These are phyloP conservation scores for Virgularia gustaviana DNA, from an alignment of 92 coral and sea anemone genomes.

Conservation along the genomic window DNA sequence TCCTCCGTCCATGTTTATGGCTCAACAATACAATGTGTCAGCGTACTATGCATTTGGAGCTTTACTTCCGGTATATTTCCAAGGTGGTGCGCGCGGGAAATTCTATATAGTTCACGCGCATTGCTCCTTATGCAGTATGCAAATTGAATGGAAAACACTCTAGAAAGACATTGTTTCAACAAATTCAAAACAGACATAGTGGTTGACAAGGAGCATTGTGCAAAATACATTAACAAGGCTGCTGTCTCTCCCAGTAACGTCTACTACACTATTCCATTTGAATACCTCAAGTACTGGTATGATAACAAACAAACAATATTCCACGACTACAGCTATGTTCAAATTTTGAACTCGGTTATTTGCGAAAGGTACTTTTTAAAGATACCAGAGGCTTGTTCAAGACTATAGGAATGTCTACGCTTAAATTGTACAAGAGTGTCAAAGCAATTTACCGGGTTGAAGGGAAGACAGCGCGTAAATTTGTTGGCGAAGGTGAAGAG, in stretches of 20 bases:
- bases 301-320: not conserved
- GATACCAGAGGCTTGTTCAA: not conserved
- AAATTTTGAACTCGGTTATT: slow-evolving; percentile 10
- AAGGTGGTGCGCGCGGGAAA: not conserved
- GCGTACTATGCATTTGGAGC: not conserved
- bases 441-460: slow-evolving; percentile 10
- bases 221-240: not conserved
- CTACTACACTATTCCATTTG: not conserved
- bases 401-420: not conserved
- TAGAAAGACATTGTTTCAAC: no score
- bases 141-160: no score
- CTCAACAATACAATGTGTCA: not conserved
- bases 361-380: not conserved
- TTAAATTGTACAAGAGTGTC: not conserved
- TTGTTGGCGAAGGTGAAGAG: slow-evolving; percentile 4
- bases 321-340: slow-evolving; percentile 8
- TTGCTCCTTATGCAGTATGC: no score
- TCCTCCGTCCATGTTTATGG: not conserved
- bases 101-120: no score
- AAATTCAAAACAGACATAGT: not conserved
- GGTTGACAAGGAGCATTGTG: not conserved
- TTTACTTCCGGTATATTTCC: not conserved
- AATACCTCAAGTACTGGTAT: not conserved
- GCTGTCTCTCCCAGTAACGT: not conserved
- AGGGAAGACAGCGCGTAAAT: slow-evolving; percentile 3